phyloP scores from a whole-genome alignment of 2,113 vertebrate genomes.

The Eubucco bourcierii region DNA sequence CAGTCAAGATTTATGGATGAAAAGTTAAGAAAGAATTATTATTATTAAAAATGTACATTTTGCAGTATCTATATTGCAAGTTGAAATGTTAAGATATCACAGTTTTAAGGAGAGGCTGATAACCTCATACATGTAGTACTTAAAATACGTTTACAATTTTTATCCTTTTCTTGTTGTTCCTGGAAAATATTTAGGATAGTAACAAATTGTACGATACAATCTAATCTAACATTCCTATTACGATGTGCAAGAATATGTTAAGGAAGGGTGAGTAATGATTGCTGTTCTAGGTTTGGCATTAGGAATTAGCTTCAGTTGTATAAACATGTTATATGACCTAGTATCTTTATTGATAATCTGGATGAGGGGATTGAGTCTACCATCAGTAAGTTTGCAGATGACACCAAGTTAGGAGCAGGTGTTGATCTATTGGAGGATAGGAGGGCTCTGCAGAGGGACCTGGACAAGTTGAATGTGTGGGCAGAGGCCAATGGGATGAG shows the following conservation, averaged over 20 bases:
- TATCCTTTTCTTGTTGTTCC: background rate
- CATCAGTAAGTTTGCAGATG: too few species aligned
- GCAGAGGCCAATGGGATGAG: too few species aligned
- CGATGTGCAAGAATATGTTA: background rate
- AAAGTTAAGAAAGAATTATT: background rate
- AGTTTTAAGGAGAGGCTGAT: background rate
- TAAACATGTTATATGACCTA: background rate
- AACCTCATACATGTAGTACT: background rate
- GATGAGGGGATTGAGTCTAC: too few species aligned
- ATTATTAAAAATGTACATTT: background rate
- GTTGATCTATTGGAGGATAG: too few species aligned
- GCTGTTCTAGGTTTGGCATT: background rate
- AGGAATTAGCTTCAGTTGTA: background rate
- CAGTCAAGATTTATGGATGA: background rate
- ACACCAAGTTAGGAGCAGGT: too few species aligned
- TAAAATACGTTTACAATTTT: background rate
- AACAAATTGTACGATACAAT: background rate
- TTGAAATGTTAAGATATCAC: background rate
- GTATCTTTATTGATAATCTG: background rate
- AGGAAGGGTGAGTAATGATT: background rate
- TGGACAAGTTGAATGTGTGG: too few species aligned
- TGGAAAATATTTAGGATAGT: background rate
- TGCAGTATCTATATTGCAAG: background rate
- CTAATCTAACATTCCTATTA: background rate
- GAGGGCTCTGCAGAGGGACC: too few species aligned